Conservation (phyloP, 2,113 vertebrate genomes). For the Oreotragus oreotragus region DNA sequence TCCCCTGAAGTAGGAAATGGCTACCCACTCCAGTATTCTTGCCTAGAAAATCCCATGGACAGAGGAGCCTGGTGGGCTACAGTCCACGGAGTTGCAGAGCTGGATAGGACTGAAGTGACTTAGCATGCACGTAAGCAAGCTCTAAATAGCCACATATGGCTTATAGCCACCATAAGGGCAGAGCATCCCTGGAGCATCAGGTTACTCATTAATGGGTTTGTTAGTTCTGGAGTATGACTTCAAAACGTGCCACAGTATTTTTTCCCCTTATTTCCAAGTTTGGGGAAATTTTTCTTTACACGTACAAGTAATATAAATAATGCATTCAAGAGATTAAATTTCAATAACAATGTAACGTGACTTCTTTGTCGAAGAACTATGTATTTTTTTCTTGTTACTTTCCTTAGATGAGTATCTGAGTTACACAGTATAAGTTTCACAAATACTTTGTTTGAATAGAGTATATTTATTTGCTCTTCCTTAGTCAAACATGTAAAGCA, state of each 20-base stretch:
- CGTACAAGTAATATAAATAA: not conserved
- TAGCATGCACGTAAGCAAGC: accelerated
- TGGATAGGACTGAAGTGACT: not conserved
- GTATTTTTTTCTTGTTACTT: not conserved
- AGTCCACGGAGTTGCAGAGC: not conserved
- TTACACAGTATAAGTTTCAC: not conserved
- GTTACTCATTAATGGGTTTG: not conserved
- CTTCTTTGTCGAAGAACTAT: not conserved
- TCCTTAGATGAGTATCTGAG: not conserved
- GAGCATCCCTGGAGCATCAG: not conserved
- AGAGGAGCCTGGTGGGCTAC: not conserved
- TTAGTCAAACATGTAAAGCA: not conserved
- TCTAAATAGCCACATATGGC: not conserved
- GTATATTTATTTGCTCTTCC: not conserved
- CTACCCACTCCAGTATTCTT: not conserved
- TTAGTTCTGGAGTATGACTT: not conserved
- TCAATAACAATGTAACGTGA: not conserved
- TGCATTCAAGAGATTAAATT: not conserved
- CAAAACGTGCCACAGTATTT: not conserved
- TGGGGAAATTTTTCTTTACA: not conserved
- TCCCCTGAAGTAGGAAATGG: not conserved
- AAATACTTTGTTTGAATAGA: not conserved
- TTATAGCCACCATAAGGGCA: not conserved
- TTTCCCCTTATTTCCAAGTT: not conserved
- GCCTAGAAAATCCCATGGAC: not conserved